Conservation (phyloP, 2,797 vertebrate species). For the Paramormyrops hopkinsi region DNA sequence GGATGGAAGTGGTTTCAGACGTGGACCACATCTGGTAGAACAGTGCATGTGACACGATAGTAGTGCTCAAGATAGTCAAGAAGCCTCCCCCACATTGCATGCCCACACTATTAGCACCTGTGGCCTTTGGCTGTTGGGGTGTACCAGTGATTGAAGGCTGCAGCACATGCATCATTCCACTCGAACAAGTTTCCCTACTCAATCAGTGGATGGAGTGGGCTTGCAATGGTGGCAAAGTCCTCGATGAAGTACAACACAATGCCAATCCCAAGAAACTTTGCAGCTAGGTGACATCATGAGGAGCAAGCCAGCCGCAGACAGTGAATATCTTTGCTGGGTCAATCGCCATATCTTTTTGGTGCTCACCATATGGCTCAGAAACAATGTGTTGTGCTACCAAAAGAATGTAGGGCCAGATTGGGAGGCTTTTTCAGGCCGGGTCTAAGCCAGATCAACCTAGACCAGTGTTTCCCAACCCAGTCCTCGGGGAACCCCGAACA, state of each 20-base stretch:
- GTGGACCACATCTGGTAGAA: neutral
- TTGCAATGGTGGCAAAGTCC: neutral
- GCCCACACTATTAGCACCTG: neutral
- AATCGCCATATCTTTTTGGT: neutral
- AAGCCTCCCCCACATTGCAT: neutral
- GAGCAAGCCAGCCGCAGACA: neutral
- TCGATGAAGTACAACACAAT: neutral
- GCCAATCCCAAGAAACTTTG: neutral
- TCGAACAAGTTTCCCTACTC: neutral
- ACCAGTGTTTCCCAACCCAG: neutral
- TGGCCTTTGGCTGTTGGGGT: neutral
- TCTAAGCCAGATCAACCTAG: neutral
- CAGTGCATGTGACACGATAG: neutral
- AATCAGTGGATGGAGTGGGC: neutral
- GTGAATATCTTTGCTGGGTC: neutral
- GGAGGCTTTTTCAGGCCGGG: neutral
- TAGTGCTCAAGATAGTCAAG: neutral
- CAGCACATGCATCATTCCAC: neutral
- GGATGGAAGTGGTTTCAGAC: neutral
- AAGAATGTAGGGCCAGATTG: neutral
- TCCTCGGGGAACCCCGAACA: neutral
- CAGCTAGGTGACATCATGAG: neutral
- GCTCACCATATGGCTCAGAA: neutral
- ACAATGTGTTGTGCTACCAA: neutral
- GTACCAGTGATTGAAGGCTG: neutral